Conservation (phyloP, 2,888 invertebrate species). For the Trichogramma dendrolimi region DNA sequence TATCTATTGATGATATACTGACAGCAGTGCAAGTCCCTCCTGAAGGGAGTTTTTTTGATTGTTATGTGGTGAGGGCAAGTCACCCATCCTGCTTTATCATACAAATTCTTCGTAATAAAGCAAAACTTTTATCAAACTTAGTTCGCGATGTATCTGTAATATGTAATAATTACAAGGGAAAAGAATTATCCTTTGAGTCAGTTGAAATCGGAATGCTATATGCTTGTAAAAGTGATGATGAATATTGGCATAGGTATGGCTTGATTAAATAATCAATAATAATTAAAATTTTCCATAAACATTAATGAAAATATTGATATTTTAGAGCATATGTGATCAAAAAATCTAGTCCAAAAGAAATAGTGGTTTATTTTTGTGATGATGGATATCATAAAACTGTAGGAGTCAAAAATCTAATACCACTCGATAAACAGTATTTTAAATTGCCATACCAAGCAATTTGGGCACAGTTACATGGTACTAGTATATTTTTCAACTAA, state of each 20-base stretch:
- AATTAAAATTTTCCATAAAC: not conserved
- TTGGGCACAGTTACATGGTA: slow-evolving; percentile 15
- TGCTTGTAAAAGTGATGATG: slow-evolving; percentile 8
- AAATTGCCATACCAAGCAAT: slow-evolving; percentile 14
- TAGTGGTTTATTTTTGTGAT: slow-evolving; percentile 12
- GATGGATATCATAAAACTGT: slow-evolving; percentile 9
- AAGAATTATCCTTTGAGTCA: slow-evolving; percentile 1
- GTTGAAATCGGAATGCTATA: slow-evolving; percentile 10
- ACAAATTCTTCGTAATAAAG: slow-evolving; percentile 4
- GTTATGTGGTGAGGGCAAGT: not conserved
- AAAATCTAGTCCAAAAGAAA: not conserved
- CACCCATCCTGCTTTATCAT: slow-evolving; percentile 11
- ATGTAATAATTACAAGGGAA: slow-evolving; percentile 6
- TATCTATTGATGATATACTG: no score
- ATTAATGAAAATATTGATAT: not conserved
- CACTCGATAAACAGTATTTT: slow-evolving; percentile 1
- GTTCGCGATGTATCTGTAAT: not conserved
- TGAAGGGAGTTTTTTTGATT: slow-evolving; percentile 7
- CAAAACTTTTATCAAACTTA: slow-evolving; percentile 8
- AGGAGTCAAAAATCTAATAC: slow-evolving; percentile 4
- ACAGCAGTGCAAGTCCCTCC: not conserved
- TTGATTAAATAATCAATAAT: not conserved
- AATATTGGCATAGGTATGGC: slow-evolving; percentile 11
- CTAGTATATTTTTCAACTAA: not conserved
- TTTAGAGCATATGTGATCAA: slow-evolving; percentile 9